Percentiles rank a stretch among this genome's conserved stretches.
Conservation (phyloP, 1,140 invertebrate species). For the Papilio polytes region DNA sequence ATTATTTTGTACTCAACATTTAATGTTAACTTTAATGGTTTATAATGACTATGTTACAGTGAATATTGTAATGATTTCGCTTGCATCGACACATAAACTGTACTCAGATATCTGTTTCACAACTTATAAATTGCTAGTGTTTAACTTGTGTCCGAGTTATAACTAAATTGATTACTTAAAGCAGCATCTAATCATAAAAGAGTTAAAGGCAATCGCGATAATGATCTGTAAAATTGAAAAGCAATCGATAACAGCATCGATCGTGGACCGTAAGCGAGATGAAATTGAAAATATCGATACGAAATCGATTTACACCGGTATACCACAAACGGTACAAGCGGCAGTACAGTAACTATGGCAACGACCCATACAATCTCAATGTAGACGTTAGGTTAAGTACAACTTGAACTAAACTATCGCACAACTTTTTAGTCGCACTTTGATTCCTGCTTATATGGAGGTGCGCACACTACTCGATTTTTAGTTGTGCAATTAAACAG, state of each 20-base stretch:
- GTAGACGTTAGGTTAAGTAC: neutral
- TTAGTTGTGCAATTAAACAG: no score
- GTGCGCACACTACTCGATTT: no score
- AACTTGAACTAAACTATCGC: no score
- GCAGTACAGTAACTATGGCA: neutral
- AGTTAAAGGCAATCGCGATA: neutral
- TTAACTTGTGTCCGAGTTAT: neutral
- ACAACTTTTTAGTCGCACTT: no score
- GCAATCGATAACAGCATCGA: neutral
- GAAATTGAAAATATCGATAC: constrained; percentile 30
- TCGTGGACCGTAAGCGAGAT: constrained; percentile 12
- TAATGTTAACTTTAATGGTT: neutral
- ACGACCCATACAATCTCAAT: neutral
- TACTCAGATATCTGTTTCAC: neutral
- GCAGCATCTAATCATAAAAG: neutral
- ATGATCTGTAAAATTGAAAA: neutral
- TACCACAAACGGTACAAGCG: constrained; percentile 10
- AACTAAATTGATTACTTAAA: neutral
- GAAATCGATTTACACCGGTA: constrained; percentile 32
- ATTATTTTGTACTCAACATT: neutral
- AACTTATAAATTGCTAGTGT: neutral
- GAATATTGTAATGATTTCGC: neutral
- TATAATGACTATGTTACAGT: neutral
- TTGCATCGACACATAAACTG: no score
- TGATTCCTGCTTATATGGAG: no score